phyloP scores from a whole-genome alignment of 2,888 invertebrate genomes.

The Eledona agricola region DNA sequence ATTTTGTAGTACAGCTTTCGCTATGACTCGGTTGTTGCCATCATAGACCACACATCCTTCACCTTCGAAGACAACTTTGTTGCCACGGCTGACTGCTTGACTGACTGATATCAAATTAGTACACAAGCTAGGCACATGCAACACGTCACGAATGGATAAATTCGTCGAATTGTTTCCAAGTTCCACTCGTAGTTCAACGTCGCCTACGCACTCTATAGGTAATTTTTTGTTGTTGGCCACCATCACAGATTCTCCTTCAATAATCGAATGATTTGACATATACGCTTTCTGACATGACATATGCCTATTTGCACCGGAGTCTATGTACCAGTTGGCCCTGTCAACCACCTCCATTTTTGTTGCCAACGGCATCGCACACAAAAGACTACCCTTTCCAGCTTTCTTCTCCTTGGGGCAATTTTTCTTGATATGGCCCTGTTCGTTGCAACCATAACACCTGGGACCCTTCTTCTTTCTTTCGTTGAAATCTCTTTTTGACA shows the following conservation, averaged over 20 bases:
- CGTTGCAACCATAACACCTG: neutral
- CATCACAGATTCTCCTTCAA: neutral
- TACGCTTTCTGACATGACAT: neutral
- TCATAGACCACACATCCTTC: neutral
- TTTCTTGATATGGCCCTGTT: neutral
- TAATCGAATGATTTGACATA: neutral
- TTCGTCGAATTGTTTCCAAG: neutral
- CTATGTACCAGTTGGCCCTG: slow-evolving; percentile 2
- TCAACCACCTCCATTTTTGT: neutral
- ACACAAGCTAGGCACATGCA: neutral
- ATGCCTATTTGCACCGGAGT: slow-evolving; percentile 5
- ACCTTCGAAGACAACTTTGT: neutral
- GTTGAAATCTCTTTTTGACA: neutral
- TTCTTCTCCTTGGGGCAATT: slow-evolving; percentile 1
- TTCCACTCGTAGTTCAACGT: neutral
- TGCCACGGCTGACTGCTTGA: neutral
- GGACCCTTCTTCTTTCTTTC: slow-evolving; percentile 1
- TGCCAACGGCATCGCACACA: neutral
- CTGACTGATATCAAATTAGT: slow-evolving; percentile 6
- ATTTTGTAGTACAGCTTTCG: neutral
- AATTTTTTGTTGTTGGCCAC: neutral
- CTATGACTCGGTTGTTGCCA: neutral
- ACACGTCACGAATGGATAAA: neutral
- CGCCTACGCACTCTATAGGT: neutral
- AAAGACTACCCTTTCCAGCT: neutral